A percentile compares a stretch with the other conserved stretches of the same genome.
These are phyloP conservation scores for Leptosomus discolor DNA, from an alignment of 2,113 vertebrate species.

Conservation along the genomic window DNA sequence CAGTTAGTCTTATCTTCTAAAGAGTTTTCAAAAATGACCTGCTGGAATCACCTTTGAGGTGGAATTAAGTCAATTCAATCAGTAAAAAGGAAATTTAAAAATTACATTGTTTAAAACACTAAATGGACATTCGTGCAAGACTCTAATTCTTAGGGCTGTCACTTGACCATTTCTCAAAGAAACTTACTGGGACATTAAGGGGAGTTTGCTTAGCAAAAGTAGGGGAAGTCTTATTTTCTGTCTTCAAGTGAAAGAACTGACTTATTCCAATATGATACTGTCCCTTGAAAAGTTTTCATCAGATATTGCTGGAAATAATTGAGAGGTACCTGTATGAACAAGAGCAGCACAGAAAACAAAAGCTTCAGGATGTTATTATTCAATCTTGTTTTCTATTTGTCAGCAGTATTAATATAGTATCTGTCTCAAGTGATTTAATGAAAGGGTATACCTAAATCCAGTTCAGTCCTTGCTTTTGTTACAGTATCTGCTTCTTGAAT, in stretches of 20 bases:
- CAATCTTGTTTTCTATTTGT: neutral
- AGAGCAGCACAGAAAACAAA: neutral
- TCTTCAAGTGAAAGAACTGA: neutral
- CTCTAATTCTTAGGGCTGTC: neutral
- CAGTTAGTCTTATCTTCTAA: neutral
- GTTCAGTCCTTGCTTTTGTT: neutral
- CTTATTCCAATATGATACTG: neutral
- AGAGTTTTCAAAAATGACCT: neutral
- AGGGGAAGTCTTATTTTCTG: neutral
- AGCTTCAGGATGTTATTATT: neutral
- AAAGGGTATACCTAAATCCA: neutral
- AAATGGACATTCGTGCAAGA: neutral
- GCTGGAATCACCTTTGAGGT: neutral
- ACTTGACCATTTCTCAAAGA: neutral
- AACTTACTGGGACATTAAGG: neutral
- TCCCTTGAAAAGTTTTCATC: neutral
- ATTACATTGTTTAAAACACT: neutral
- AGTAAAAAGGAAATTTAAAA: neutral
- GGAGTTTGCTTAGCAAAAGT: neutral
- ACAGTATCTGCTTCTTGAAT: neutral
- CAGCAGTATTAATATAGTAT: neutral
- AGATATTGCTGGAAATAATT: neutral
- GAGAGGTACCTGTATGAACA: neutral
- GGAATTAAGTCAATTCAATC: neutral
- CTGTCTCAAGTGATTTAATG: neutral